Percentiles rank a stretch among this genome's conserved stretches.
These are phyloP conservation scores for Scalopus aquaticus DNA, from an alignment of 2,113 vertebrate species.

Conservation along the genomic window DNA sequence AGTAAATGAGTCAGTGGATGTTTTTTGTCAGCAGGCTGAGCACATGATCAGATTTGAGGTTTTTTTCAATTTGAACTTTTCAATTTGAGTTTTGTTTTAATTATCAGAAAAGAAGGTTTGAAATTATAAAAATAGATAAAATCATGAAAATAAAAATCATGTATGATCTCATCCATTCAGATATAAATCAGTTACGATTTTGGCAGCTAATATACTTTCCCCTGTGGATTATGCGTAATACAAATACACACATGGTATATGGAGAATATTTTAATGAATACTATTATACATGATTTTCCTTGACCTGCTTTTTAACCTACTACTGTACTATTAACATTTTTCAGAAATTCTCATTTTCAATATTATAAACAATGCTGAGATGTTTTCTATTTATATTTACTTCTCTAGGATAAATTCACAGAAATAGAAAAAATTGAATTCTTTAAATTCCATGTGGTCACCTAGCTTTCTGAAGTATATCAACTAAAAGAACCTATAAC, in stretches of 20 bases:
- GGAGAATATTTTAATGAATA: neutral
- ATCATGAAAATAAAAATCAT: neutral
- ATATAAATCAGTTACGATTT: slow-evolving; percentile 4
- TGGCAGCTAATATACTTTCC: neutral
- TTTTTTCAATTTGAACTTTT: neutral
- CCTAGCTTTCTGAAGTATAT: neutral
- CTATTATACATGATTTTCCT: neutral
- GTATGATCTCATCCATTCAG: neutral
- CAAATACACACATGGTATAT: neutral
- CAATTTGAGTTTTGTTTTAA: neutral
- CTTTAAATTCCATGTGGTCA: neutral
- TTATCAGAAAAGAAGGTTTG: neutral
- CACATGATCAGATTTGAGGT: neutral
- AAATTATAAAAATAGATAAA: slow-evolving; percentile 7
- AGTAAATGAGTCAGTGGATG: neutral
- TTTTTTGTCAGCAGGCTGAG: neutral
- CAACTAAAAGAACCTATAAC: neutral
- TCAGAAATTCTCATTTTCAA: neutral
- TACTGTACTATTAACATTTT: neutral
- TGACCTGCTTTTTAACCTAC: neutral
- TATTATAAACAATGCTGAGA: neutral
- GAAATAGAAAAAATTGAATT: neutral
- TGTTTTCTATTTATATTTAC: neutral
- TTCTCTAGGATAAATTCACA: neutral
- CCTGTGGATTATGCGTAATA: neutral